phyloP scores from a whole-genome alignment of 1,140 invertebrate genomes.

The Cotesia typhae region DNA sequence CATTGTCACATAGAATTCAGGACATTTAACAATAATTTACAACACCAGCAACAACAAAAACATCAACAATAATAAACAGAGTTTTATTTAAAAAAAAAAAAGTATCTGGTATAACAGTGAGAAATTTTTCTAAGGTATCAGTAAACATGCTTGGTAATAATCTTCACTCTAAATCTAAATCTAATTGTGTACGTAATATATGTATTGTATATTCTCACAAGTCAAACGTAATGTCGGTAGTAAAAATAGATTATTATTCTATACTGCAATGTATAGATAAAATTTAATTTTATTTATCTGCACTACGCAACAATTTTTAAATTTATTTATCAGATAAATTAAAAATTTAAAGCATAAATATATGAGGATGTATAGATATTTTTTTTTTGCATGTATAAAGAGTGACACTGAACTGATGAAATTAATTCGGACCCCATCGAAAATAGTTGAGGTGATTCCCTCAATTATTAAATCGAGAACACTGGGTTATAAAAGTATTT shows the following conservation, averaged over 20 bases:
- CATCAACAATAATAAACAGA: no score
- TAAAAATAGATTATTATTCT: no score
- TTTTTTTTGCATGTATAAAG: not conserved
- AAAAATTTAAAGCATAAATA: not conserved
- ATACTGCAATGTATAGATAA: no score
- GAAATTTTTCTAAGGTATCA: conserved; percentile 15
- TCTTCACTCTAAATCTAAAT: conserved; percentile 1
- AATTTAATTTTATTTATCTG: no score
- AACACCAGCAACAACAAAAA: no score
- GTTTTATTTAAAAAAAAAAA: not conserved
- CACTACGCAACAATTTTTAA: no score
- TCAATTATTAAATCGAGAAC: conserved; percentile 27
- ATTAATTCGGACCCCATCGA: conserved; percentile 33
- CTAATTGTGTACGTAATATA: conserved; percentile 10
- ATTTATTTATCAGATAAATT: not conserved
- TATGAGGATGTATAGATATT: not conserved
- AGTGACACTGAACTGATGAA: conserved; percentile 6
- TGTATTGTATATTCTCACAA: no score
- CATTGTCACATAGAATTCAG: conserved; percentile 34
- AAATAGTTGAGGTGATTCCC: conserved; percentile 12
- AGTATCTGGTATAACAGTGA: not conserved
- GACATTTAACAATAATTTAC: not conserved
- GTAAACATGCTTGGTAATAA: conserved; percentile 9
- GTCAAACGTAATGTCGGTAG: no score
- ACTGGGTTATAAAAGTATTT: conserved; percentile 3